Base-by-base conservation (phyloP, 1,140 invertebrate genomes). In the Wasmannia auropunctata region DNA sequence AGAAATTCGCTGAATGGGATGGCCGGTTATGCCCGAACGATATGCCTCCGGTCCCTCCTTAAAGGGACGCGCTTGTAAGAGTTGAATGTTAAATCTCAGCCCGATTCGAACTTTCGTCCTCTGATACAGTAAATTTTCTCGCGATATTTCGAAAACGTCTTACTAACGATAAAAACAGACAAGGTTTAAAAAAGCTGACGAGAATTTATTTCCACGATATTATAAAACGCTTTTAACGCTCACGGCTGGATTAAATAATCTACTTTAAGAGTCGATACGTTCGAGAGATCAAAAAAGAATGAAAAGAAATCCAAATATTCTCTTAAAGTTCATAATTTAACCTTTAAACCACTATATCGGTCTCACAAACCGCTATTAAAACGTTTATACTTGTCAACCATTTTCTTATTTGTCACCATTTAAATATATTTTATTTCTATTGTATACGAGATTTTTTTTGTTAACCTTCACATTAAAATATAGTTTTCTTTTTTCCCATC, bases 1-100 rank as follows among this genome's bases (percentile, higher is more conserved):
- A 86, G 75, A 88, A 74, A 75, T 67, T 76, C 56, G 43, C 37
- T 16, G 34, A 74, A 84, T 70, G 70, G 60, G 60, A 80, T 63
- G 65, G 65, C 22, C 11, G 74, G 28, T 80, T 72, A 87, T 86
- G 67, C 43, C 25, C 51, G 43, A 25, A 60, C 19, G n/a, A 86
- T 86, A 25, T 34, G 43, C 31, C 40, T 46, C 37, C 25, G 16
- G 11, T 65, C 22, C 37, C 34, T 69, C 37, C 75, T 81, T 80
- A 63, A 86, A 81, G 51, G n/a, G 63, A n/a, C 11, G 25, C 77
- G 25, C 49, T 86, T 74, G 79, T 83, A 74, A 60, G 54, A 58
- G 31, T 46, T 58, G 60, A 83, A 72, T 34, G 31, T 49, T 25
- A 80, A 80, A 70, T 34, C 28, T 46, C 37, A 34, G 28, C n/a